Base-by-base conservation (phyloP, 2,888 invertebrate genomes). In the Cabera pusaria region DNA sequence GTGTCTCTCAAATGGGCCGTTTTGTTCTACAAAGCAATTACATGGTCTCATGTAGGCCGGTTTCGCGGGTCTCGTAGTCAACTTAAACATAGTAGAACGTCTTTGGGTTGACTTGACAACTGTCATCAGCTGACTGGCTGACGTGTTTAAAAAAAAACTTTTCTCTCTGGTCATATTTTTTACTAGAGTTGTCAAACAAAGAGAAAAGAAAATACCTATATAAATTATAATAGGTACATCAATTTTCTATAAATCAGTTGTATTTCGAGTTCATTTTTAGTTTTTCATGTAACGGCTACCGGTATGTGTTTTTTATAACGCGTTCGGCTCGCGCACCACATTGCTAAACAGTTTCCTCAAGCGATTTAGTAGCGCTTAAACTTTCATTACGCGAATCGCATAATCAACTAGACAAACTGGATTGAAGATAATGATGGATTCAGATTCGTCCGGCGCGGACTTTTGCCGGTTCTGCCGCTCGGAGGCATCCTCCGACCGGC, bases 401-500 rank as follows among this genome's bases (percentile, higher is more conserved):
- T 63, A 64, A 64, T 68, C 69, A 69, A 75, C 68, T 64, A 71
- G 71, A 65, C 73, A 83, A 80, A 79, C 85, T 84, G 84, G 82
- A 82, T 79, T 75, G 73, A 68, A 67, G 62, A 69, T 59, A 75
- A 85, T 80, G 73, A 88, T 87, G 87, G 87, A 88, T 61, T 75
- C 84, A 47, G 87, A 88, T 57, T 65, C 65, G 75, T 83, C 85
- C 75, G 92, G 93, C 57, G 93, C 93, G 77, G 98, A 98, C 85
- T 98, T 99, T 70, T 99, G 99, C 88, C 94, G 99, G 68, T 98
- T 99, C 63, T 99, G 99, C 82, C 93, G 99, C 51, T 98, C 97
- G 53, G 99, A 99, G 81, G 98, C 96, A 23, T 90, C 95, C 23
- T 90, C 94, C 6, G 99, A 99, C 66, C 93, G 98, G 53, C 98